These are phyloP conservation scores for Heliothis virescens DNA, from an alignment of 1,140 invertebrate species.

Conservation along the genomic window DNA sequence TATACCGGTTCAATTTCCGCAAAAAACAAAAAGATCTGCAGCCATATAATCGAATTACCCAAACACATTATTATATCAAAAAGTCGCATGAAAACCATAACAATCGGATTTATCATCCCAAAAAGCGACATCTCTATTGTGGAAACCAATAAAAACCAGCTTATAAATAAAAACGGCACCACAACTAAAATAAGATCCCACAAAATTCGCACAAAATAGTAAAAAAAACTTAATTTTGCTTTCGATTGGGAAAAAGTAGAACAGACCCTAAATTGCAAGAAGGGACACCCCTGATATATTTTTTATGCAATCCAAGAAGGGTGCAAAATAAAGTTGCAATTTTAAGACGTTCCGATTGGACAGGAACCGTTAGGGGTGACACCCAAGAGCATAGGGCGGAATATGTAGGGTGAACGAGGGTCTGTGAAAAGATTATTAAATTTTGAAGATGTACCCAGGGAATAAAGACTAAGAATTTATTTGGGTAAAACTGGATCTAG, in stretches of 20 bases:
- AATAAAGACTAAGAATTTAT: slow-evolving; percentile 33
- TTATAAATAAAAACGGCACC: slow-evolving; percentile 33
- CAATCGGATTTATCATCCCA: slow-evolving; percentile 28
- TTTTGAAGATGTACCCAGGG: slow-evolving; percentile 39
- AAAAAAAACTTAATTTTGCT: slow-evolving; percentile 41
- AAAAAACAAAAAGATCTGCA: slow-evolving; percentile 15
- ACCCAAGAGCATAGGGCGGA: slow-evolving; percentile 67
- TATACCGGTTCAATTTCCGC: background rate
- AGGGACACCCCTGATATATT: slow-evolving; percentile 57
- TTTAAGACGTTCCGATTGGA: slow-evolving; percentile 68
- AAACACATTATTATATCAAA: slow-evolving; percentile 20
- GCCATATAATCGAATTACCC: slow-evolving; percentile 10
- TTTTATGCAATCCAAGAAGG: slow-evolving; percentile 67
- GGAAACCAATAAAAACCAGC: slow-evolving; percentile 32
- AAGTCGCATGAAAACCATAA: slow-evolving; percentile 26
- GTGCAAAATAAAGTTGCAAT: slow-evolving; percentile 68
- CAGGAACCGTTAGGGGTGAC: slow-evolving; percentile 68
- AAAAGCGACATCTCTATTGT: slow-evolving; percentile 28
- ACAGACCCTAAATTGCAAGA: slow-evolving; percentile 58
- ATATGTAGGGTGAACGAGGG: slow-evolving; percentile 3
- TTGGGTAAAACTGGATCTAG: slow-evolving; percentile 34
- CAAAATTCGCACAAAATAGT: slow-evolving; percentile 30
- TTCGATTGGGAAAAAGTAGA: slow-evolving; percentile 60
- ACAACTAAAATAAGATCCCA: slow-evolving; percentile 43
- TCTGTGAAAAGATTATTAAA: slow-evolving; percentile 45